A percentile compares a stretch with the other conserved stretches of the same genome.
phyloP scores from a whole-genome alignment of 2,113 vertebrate species.

The Coturnix japonica region DNA sequence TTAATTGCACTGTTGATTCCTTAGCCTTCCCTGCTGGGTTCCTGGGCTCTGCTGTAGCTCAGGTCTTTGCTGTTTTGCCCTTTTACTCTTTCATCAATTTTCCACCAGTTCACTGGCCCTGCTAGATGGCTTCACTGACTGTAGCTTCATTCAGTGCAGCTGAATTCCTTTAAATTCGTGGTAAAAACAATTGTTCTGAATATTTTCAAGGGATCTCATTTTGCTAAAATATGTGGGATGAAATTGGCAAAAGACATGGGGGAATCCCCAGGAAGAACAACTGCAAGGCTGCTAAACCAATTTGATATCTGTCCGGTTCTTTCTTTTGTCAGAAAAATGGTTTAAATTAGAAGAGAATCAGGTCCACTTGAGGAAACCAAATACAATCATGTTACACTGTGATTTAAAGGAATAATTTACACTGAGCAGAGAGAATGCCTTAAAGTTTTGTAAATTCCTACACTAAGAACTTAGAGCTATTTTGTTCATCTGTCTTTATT shows the following conservation, averaged over 20 bases:
- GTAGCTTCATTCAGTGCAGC: neutral
- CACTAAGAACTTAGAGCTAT: neutral
- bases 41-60: neutral
- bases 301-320: neutral
- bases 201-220: neutral
- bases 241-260: neutral
- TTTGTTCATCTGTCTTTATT: neutral
- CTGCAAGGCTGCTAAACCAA: neutral
- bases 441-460: neutral
- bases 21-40: neutral
- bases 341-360: neutral
- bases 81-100: neutral
- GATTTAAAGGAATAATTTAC: neutral
- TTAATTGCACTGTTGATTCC: constrained; percentile 23
- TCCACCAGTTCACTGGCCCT: neutral
- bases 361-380: neutral
- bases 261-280: neutral
- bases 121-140: neutral
- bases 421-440: neutral
- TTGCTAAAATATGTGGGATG: neutral
- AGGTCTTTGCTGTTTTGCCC: neutral
- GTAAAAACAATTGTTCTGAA: neutral
- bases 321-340: neutral
- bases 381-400: neutral
- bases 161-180: neutral